Evolutionary conservation across 2,888 invertebrate genomes (phyloP).

Genomic region (Pollenia labialis): DNA sequence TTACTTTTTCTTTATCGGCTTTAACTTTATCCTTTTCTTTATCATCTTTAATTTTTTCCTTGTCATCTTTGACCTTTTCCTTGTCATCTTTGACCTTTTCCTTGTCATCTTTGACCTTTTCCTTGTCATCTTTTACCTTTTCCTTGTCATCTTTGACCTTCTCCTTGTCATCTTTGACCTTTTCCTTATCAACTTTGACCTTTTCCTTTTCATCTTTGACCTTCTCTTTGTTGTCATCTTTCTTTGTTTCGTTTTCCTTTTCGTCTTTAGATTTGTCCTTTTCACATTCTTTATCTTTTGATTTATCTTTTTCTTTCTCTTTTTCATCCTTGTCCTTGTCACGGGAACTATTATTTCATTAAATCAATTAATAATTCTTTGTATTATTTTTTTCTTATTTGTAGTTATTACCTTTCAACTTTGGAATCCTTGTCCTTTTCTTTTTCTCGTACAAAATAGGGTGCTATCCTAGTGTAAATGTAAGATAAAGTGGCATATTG

Average conservation of each 20-base stretch:
- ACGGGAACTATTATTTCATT: slow-evolving; percentile 70
- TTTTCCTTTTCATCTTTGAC: slow-evolving; percentile 74
- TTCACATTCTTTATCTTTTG: slow-evolving; percentile 70
- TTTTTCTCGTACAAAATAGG: slow-evolving; percentile 76
- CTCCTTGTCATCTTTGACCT: slow-evolving; percentile 59
- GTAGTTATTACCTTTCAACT: slow-evolving; percentile 73
- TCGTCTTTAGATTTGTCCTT: slow-evolving; percentile 64
- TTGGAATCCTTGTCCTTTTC: slow-evolving; percentile 76
- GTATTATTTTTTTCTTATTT: neutral
- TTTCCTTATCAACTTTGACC: slow-evolving; percentile 72
- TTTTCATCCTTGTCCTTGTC: slow-evolving; percentile 75
- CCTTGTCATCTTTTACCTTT: slow-evolving; percentile 19
- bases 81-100: slow-evolving; percentile 41
- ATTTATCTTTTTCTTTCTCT: slow-evolving; percentile 19
- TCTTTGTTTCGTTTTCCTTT: slow-evolving; percentile 60
- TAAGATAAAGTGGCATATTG: slow-evolving; percentile 78
- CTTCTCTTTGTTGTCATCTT: slow-evolving; percentile 70
- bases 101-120: slow-evolving; percentile 36
- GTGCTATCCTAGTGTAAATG: slow-evolving; percentile 79
- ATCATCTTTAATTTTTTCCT: slow-evolving; percentile 24
- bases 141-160: slow-evolving; percentile 55
- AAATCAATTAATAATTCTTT: neutral
- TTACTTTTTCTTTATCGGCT: slow-evolving; percentile 26
- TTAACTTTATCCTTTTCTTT: slow-evolving; percentile 49
- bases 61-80: slow-evolving; percentile 18